Evolutionary conservation across 2,113 vertebrate genomes (phyloP).

Genomic region (Furnarius figulus): DNA sequence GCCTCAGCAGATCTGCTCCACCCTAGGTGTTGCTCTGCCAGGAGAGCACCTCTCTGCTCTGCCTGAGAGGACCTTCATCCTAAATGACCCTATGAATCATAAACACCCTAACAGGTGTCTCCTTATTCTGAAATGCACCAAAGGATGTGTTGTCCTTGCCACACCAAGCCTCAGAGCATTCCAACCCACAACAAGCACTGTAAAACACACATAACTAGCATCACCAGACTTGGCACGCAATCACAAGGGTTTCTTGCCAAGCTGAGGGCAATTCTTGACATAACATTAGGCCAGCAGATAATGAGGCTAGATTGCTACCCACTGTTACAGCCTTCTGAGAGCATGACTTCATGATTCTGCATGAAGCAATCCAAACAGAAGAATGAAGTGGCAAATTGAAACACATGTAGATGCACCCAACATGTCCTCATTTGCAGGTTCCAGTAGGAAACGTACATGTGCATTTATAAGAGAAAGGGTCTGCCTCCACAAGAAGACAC

Average conservation of each 20-base stretch:
- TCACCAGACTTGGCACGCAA: not conserved
- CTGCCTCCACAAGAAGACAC: not conserved
- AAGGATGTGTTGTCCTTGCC: not conserved
- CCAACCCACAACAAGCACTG: not conserved
- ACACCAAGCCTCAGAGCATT: not conserved
- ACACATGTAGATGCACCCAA: fast-evolving
- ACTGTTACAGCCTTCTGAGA: not conserved
- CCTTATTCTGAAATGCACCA: not conserved
- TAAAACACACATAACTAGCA: not conserved
- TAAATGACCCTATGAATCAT: not conserved
- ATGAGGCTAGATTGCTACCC: not conserved
- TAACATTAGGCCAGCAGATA: not conserved
- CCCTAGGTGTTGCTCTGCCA: not conserved
- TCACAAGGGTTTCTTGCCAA: not conserved
- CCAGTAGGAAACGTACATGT: not conserved
- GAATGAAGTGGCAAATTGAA: not conserved
- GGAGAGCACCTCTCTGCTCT: not conserved
- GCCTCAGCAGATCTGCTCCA: not conserved
- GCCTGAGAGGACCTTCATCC: not conserved
- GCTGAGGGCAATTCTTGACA: not conserved
- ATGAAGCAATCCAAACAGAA: not conserved
- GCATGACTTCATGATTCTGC: not conserved
- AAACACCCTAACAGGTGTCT: not conserved
- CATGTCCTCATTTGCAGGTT: not conserved
- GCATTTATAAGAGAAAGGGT: not conserved